Evolutionary conservation across 1,140 invertebrate species (phyloP).

Genomic region (Brachionus rotundiformis): DNA sequence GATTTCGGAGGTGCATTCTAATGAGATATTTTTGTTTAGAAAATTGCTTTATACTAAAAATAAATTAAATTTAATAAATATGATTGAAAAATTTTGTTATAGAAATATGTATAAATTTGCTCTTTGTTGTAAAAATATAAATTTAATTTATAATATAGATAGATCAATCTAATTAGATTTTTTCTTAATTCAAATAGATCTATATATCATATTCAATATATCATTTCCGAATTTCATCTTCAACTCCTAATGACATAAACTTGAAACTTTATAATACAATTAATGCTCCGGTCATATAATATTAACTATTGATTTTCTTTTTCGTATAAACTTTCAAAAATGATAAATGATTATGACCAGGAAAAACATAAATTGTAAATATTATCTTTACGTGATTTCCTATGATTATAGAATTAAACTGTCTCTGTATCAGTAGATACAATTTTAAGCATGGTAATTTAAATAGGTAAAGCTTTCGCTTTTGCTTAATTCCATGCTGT

Average conservation of each 20-base stretch:
- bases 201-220: constrained; percentile 33
- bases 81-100: constrained; percentile 23
- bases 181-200: background rate
- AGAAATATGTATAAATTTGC: constrained; percentile 10
- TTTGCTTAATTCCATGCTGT: background rate
- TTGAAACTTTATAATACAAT: background rate
- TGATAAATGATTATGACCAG: constrained; percentile 24
- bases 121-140: background rate
- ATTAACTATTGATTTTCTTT: background rate
- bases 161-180: constrained; percentile 33
- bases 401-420: constrained; percentile 12
- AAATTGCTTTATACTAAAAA: background rate
- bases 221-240: constrained; percentile 4
- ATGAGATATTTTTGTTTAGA: background rate
- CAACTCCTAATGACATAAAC: background rate
- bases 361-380: constrained; percentile 15
- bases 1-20: background rate
- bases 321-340: constrained; percentile 22
- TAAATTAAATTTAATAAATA: background rate
- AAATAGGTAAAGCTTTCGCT: background rate
- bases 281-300: constrained; percentile 25
- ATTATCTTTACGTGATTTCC: constrained; percentile 32
- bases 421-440: background rate
- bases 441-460: background rate
- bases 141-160: background rate